phyloP scores from a whole-genome alignment of 2,888 invertebrate species.

The Mactromeris polynyma region DNA sequence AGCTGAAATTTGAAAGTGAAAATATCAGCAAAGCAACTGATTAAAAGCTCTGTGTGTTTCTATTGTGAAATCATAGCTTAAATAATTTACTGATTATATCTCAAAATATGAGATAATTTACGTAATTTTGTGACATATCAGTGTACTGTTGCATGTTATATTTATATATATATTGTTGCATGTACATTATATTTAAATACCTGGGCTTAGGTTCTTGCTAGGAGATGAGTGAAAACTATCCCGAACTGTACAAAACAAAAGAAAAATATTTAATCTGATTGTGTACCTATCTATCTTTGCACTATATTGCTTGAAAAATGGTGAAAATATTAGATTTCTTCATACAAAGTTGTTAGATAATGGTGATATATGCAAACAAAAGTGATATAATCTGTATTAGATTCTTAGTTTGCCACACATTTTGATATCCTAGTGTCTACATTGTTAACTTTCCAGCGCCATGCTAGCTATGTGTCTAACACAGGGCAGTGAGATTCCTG shows the following conservation, averaged over 20 bases:
- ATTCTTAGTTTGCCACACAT: conserved; percentile 15
- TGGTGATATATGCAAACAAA: background rate
- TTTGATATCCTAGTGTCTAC: conserved; percentile 1
- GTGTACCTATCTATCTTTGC: background rate
- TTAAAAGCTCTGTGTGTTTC: conserved; percentile 12
- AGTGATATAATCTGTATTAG: background rate
- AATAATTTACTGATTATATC: background rate
- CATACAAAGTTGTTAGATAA: background rate
- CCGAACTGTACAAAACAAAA: background rate
- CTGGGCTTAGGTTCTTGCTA: conserved; percentile 3
- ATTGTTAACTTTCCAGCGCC: background rate
- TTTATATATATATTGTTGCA: background rate
- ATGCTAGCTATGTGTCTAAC: conserved; percentile 2
- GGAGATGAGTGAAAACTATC: background rate
- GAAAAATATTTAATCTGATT: background rate
- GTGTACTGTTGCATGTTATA: background rate
- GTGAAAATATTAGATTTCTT: background rate
- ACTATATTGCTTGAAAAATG: background rate
- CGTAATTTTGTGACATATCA: background rate
- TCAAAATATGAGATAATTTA: background rate
- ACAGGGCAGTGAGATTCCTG: background rate
- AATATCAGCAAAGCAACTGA: conserved; percentile 1
- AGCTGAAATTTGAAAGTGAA: conserved; percentile 4
- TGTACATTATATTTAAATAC: background rate
- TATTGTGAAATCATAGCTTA: background rate